Evolutionary conservation across 2,888 invertebrate genomes (phyloP), one percentile per base, ranked within the genome.

Genomic region (Cataglyphis cursor): DNA sequence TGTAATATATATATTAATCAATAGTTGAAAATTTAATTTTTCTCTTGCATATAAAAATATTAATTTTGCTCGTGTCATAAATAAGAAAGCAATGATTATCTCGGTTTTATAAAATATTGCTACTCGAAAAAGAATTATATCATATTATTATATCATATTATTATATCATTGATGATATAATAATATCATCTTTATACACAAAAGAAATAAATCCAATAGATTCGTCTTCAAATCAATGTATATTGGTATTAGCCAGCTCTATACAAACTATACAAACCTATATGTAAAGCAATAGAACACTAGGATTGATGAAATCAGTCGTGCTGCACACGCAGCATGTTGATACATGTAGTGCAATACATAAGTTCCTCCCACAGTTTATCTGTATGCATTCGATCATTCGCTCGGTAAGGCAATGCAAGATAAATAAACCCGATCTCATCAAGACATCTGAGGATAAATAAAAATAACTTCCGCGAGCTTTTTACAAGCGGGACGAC

Each of bases 401-500:
- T 9, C n/a, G 57, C 5, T 18, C 10, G 5, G 35, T 41, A 54
- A 76, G 51, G 61, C 35, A 38, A 35, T 12, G 38, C 51, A 72
- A 64, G n/a, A 41, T 21, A 88, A 86, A 88, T 73, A 83, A 88
- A 82, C 70, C 3, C 12, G 18, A 64, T 70, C 61, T 62, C 57
- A 10, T 48, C 80, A 85, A 74, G 76, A 70, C 62, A 64, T 21
- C 68, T 21, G 74, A 84, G 8, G 3, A 85, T 66, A 87, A 89
- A 85, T 84, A 54, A 75, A 57, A 59, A 81, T 38, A 80, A 66
- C 68, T 15, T 28, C 15, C 28, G n/a, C 10, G 41, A 38, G 72
- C 78, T 73, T 51, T 51, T 80, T 76, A 35, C 18, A 21, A 88
- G 10, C 44, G 24, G 24, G 24, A 38, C 10, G n/a, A 9, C 15